A percentile compares a stretch with the other conserved stretches of the same genome.
phyloP scores from a whole-genome alignment of 1,140 invertebrate species.

The Hylyphantes graminicola region DNA sequence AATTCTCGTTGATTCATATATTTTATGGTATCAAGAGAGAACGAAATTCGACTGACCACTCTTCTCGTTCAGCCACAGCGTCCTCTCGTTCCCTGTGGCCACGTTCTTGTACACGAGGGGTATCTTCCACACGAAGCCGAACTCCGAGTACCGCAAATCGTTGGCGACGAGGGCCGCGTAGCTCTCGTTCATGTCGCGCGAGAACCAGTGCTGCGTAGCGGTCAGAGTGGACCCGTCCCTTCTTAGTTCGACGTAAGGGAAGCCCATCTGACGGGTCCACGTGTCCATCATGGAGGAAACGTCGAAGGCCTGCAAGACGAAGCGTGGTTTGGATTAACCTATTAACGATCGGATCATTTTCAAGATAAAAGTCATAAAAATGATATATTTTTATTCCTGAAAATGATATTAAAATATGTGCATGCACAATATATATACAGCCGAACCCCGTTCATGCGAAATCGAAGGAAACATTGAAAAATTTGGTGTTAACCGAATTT shows the following conservation, averaged over 20 bases:
- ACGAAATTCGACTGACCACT: neutral
- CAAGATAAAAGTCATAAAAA: too few relatives aligned
- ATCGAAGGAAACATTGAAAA: too few relatives aligned
- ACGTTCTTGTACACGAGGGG: constrained; percentile 35
- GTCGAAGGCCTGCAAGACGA: constrained; percentile 66
- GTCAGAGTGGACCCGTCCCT: constrained; percentile 67
- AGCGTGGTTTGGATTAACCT: too few relatives aligned
- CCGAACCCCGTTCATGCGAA: too few relatives aligned
- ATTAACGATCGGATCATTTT: too few relatives aligned
- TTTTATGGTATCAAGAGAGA: too few relatives aligned
- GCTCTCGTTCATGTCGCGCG: constrained; percentile 6
- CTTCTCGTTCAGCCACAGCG: constrained; percentile 29
- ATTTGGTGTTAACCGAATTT: too few relatives aligned
- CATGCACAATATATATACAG: too few relatives aligned
- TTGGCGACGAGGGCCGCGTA: neutral
- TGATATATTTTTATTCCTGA: too few relatives aligned
- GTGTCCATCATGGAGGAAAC: constrained; percentile 85
- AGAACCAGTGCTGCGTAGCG: constrained; percentile 29
- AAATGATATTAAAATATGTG: too few relatives aligned
- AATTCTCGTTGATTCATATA: too few relatives aligned
- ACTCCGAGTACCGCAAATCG: neutral
- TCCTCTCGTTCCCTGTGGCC: constrained; percentile 31
- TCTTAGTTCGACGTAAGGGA: constrained; percentile 80
- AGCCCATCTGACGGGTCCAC: constrained; percentile 93
- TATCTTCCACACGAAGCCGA: constrained; percentile 30